phyloP scores from a whole-genome alignment of 2,888 invertebrate genomes.

The Pyrocoelia pectoralis region DNA sequence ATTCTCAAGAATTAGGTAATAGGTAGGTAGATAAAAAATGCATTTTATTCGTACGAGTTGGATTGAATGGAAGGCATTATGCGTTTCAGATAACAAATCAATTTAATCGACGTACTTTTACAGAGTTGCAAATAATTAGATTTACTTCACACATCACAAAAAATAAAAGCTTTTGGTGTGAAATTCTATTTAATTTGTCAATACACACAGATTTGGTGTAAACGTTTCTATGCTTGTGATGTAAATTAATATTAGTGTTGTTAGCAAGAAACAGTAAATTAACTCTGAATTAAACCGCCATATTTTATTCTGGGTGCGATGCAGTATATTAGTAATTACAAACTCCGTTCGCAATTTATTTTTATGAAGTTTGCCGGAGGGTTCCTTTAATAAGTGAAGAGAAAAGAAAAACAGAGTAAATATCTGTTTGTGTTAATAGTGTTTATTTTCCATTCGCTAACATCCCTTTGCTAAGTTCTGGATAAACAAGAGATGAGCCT shows the following conservation, averaged over 20 bases:
- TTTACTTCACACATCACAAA: too few species aligned
- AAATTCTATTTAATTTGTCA: too few species aligned
- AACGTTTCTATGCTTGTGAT: not conserved
- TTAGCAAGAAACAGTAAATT: constrained; percentile 7
- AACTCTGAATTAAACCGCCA: constrained; percentile 1
- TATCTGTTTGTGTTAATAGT: constrained; percentile 44
- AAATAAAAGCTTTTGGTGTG: too few species aligned
- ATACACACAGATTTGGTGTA: too few species aligned
- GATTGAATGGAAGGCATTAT: too few species aligned
- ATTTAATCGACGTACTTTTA: too few species aligned
- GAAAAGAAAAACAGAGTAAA: constrained; percentile 37
- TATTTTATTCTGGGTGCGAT: constrained; percentile 16
- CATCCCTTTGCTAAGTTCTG: constrained; percentile 39
- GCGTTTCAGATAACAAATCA: too few species aligned
- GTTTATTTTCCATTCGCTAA: constrained; percentile 45
- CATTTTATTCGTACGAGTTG: too few species aligned
- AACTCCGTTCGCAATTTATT: constrained; percentile 22
- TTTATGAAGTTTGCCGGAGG: constrained; percentile 28
- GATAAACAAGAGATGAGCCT: constrained; percentile 40
- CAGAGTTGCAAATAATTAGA: too few species aligned
- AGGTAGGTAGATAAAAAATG: too few species aligned
- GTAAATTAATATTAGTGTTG: constrained; percentile 2
- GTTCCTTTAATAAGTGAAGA: constrained; percentile 29
- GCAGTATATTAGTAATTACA: constrained; percentile 25
- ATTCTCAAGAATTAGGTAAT: too few species aligned